Evolutionary conservation across 1,140 invertebrate genomes (phyloP).

Genomic region (Drosophila chauvacae): DNA sequence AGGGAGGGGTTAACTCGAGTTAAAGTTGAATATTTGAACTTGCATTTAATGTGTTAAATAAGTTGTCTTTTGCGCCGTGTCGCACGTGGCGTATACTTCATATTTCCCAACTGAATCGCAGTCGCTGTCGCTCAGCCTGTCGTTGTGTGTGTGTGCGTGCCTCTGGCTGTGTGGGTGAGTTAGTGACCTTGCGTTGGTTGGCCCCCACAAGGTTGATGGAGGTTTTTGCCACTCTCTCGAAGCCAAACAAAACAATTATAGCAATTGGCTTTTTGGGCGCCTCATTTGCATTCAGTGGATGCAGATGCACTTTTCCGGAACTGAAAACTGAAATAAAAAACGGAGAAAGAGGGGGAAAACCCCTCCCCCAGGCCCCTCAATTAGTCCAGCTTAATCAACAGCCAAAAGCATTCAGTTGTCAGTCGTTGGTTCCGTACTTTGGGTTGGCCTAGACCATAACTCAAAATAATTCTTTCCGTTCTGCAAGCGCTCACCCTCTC

Average conservation of each 20-base stretch:
- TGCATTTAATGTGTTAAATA: conserved; percentile 43
- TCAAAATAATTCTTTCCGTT: conserved; percentile 22
- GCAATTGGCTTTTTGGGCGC: conserved; percentile 21
- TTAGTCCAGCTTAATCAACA: conserved; percentile 22
- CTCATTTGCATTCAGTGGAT: conserved; percentile 27
- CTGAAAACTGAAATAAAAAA: not conserved
- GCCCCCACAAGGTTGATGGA: conserved; percentile 35
- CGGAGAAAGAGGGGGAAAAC: too few relatives aligned
- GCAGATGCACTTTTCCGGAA: conserved; percentile 13
- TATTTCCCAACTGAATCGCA: conserved; percentile 44
- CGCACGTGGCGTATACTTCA: conserved; percentile 49
- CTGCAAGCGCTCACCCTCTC: not conserved
- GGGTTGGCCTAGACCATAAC: conserved; percentile 19
- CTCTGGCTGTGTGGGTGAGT: not conserved
- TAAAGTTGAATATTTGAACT: conserved; percentile 45
- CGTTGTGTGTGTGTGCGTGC: not conserved
- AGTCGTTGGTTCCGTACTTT: not conserved
- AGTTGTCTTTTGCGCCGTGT: conserved; percentile 35
- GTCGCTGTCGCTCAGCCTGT: conserved; percentile 25
- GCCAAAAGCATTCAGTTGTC: conserved; percentile 5
- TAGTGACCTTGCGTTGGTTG: conserved; percentile 42
- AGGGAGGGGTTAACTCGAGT: conserved; percentile 11
- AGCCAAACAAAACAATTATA: conserved; percentile 29
- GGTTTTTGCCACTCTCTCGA: conserved; percentile 26
- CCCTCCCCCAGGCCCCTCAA: not conserved